phyloP scores from a whole-genome alignment of 2,797 vertebrate species.

The Sebastes wilsoni region DNA sequence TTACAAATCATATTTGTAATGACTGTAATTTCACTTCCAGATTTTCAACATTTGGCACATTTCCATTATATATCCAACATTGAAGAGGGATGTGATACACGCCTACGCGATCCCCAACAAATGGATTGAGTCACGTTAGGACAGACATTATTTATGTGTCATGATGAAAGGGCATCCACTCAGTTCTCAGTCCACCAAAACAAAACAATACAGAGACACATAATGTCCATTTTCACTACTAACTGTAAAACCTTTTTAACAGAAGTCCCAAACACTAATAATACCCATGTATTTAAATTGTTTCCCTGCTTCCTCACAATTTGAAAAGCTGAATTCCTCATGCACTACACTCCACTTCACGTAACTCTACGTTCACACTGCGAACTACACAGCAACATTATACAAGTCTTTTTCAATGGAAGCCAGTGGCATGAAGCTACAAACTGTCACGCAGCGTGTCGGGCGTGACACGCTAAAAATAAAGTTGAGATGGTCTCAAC shows the following conservation, averaged over 20 bases:
- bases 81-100: neutral
- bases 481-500: too few species aligned
- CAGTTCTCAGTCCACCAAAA: neutral
- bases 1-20: neutral
- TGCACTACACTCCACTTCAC: neutral
- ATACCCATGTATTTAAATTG: neutral
- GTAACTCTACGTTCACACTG: too few species aligned
- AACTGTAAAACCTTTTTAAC: neutral
- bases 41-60: neutral
- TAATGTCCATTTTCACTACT: neutral
- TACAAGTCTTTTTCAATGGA: too few species aligned
- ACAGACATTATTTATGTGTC: too few species aligned
- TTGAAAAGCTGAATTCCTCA: neutral
- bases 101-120: neutral
- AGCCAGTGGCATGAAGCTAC: too few species aligned
- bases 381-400: too few species aligned
- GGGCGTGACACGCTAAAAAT: too few species aligned
- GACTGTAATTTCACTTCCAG: neutral
- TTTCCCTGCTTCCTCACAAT: neutral
- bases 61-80: neutral
- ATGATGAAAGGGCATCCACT: too few species aligned
- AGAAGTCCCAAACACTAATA: neutral
- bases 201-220: neutral
- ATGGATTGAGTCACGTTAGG: too few species aligned
- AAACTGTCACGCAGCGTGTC: too few species aligned